Conservation (phyloP, 2,888 invertebrate species). For the Acrobasis repandana region DNA sequence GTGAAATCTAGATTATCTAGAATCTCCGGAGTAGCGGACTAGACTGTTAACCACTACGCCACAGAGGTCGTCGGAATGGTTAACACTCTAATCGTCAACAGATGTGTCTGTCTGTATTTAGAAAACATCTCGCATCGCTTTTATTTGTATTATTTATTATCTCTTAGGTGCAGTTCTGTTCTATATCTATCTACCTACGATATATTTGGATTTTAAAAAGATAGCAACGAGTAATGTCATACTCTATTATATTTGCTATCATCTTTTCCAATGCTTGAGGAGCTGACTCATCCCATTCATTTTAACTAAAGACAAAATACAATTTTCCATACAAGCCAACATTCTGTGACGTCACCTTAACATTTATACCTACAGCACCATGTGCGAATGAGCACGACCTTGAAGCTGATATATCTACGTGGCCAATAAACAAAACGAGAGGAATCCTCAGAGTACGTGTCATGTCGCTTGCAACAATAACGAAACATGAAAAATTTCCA, state of each 20-base stretch:
- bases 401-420: constrained; percentile 50
- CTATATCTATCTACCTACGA: no score
- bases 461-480: constrained; percentile 76
- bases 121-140: not conserved
- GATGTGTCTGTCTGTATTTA: not conserved
- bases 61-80: no score
- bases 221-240: no score
- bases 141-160: not conserved
- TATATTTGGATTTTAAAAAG: no score
- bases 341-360: not conserved
- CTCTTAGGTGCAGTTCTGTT: no score
- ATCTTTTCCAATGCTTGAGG: no score
- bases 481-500: constrained; percentile 84
- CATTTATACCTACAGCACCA: not conserved
- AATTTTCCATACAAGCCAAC: not conserved
- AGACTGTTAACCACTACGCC: no score
- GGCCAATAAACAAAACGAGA: constrained; percentile 65
- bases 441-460: constrained; percentile 69
- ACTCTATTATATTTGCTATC: no score
- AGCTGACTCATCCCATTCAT: not conserved
- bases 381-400: constrained; percentile 38
- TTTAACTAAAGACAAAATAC: not conserved
- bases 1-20: no score
- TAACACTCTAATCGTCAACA: no score
- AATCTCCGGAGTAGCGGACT: no score